Evolutionary conservation across 92 coral and sea anemone genomes (phyloP).

Genomic region (Porites rus): DNA sequence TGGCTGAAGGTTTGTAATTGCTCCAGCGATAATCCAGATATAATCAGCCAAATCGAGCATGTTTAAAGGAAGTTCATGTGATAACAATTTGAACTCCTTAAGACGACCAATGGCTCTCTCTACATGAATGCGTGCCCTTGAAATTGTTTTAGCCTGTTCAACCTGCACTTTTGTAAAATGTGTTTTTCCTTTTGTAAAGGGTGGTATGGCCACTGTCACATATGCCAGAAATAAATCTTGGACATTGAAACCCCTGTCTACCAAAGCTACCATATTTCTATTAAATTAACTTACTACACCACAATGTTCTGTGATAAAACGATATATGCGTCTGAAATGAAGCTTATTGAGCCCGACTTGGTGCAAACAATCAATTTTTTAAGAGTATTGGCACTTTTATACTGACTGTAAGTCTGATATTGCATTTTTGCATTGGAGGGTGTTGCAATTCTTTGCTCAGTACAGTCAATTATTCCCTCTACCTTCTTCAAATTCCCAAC

Average conservation of each 20-base stretch:
- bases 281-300: conserved; percentile 44
- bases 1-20: conserved; percentile 57
- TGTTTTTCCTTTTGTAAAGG: conserved; percentile 29
- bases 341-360: conserved; percentile 11
- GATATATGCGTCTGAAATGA: conserved; percentile 5
- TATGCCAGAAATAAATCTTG: conserved; percentile 42
- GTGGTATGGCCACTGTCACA: conserved; percentile 31
- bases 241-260: conserved; percentile 46
- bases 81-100: conserved; percentile 37
- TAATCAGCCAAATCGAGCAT: conserved; percentile 40
- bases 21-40: conserved; percentile 37
- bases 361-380: conserved; percentile 15
- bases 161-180: conserved; percentile 9
- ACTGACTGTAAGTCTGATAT: conserved; percentile 12
- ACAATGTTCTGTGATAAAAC: conserved; percentile 21
- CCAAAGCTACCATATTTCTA: conserved; percentile 14
- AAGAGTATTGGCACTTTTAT: conserved; percentile 10
- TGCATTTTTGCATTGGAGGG: not conserved
- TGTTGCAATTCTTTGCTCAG: conserved; percentile 8
- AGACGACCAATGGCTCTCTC: conserved; percentile 60
- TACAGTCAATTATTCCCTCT: conserved; percentile 24
- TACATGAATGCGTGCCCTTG: conserved; percentile 54
- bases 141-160: conserved; percentile 17
- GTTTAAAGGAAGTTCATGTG: conserved; percentile 43
- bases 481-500: conserved; percentile 4